Evolutionary conservation across 2,888 invertebrate genomes (phyloP), one percentile per base, ranked within the genome.

Genomic region (Trissonchulus sp.): DNA sequence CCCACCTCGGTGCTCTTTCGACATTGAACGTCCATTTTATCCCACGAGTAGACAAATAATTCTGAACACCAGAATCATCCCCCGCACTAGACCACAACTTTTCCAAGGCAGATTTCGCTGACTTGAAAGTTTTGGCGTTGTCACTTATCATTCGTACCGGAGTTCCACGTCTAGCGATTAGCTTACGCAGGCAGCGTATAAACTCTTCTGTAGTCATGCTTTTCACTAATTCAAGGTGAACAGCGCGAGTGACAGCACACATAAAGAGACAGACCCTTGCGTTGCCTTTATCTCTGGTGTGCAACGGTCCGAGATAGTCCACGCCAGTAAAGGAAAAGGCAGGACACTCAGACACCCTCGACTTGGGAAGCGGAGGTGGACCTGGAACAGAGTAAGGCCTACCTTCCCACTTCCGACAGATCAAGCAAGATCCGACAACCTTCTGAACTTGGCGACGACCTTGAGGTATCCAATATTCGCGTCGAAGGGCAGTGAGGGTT

Each of bases 1-100:
- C 86, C 85, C 84, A 84, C 86, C 86, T 87, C 1, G 85, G 79
- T 1, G 85, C 83, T 0, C 80, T 78, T 1, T 84, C 85, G 2
- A 84, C 83, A 73, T 83, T 86, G 76, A 86, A 86, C 23, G 77
- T 78, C 81, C 82, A 82, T 0, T 74, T 30, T 38, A 81, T 81
- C n/a, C 71, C 72, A 34, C 78, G 15, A 1, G 65, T 31, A 28
- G 75, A 63, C 65, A n/a, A 38, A 2, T 73, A 69, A 2, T 62
- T 63, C 30, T 68, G 30, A 30, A 79, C 38, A 2, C 8, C 33
- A 23, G 8, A 8, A 35, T 71, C 28, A n/a, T 8, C n/a, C 28
- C 3, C 31, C 15, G 35, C 15, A 3, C 8, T n/a, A 18, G 28
- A 34, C 77, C 78, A 78, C 35, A 76, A 75, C 2, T 73, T 30